Evolutionary conservation across 2,797 vertebrate genomes (phyloP).

Genomic region (Peromyscus attwateri): DNA sequence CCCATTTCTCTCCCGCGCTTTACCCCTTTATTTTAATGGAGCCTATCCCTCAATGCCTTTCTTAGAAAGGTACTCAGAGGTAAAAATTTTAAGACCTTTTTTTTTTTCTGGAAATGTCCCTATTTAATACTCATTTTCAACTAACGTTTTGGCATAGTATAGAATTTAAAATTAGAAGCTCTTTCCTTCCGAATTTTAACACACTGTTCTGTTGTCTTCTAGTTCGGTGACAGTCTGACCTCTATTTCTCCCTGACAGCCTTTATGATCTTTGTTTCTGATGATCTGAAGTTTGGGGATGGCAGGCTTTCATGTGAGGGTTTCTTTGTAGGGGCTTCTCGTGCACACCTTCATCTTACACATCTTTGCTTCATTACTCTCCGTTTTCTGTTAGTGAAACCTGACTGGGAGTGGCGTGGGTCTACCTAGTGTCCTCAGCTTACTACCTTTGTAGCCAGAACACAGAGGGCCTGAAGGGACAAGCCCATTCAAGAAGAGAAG

Average conservation of each 20-base stretch:
- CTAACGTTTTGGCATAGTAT: not conserved
- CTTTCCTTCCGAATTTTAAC: slow-evolving; percentile 35
- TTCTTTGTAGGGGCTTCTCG: not conserved
- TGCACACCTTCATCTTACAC: not conserved
- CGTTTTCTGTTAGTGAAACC: not conserved
- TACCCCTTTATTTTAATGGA: slow-evolving; percentile 28
- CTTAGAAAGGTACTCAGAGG: not conserved
- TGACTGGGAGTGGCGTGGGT: not conserved
- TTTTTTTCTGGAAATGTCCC: not conserved
- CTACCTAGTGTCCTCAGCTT: not conserved
- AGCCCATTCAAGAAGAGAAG: not conserved
- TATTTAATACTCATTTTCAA: not conserved
- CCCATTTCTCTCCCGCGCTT: not conserved
- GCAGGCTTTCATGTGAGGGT: slow-evolving; percentile 25
- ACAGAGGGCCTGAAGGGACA: not conserved
- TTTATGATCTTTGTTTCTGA: slow-evolving; percentile 22
- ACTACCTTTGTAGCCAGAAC: not conserved
- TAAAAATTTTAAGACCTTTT: not conserved
- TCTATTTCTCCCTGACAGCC: not conserved
- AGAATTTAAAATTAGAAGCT: not conserved
- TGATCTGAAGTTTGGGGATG: not conserved
- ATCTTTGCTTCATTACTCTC: not conserved
- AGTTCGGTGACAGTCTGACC: not conserved
- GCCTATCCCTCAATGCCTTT: slow-evolving; percentile 1
- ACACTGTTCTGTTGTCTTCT: not conserved